phyloP scores from a whole-genome alignment of 2,797 vertebrate species.

The Octomys mimax region DNA sequence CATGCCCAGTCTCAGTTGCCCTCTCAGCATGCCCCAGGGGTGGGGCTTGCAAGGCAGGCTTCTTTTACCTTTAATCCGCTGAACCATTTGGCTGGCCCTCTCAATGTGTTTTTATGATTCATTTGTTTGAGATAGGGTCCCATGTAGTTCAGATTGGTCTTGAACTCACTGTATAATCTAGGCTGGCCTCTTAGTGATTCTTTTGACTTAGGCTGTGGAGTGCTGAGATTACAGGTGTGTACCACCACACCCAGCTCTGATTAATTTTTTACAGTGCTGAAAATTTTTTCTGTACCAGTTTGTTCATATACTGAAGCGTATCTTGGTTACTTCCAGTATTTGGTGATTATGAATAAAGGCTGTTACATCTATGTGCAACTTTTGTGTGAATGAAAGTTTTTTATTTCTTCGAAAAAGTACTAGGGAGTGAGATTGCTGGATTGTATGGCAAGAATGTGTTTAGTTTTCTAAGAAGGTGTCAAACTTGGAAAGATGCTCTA shows the following conservation, averaged over 20 bases:
- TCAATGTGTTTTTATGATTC: neutral
- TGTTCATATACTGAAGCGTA: neutral
- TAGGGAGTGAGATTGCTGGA: neutral
- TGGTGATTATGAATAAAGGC: slow-evolving; percentile 18
- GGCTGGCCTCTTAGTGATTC: neutral
- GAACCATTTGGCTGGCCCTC: too few species aligned
- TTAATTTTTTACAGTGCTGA: slow-evolving; percentile 7
- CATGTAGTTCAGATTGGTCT: neutral
- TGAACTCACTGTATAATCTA: neutral
- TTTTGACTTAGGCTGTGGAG: neutral
- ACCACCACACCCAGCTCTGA: neutral
- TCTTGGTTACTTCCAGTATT: slow-evolving; percentile 1
- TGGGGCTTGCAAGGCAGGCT: too few species aligned
- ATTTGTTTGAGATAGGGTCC: neutral
- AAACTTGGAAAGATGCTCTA: neutral
- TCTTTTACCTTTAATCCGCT: too few species aligned
- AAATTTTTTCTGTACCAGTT: neutral
- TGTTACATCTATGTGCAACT: neutral
- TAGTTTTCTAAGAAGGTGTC: slow-evolving; percentile 11
- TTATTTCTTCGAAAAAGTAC: slow-evolving; percentile 50
- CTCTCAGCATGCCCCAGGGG: too few species aligned
- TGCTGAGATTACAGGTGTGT: neutral
- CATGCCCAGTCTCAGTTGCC: too few species aligned
- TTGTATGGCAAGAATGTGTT: neutral
- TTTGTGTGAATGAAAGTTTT: slow-evolving; percentile 46